Conservation (phyloP, 2,797 vertebrate genomes). For the Paedocypris micromegethes region DNA sequence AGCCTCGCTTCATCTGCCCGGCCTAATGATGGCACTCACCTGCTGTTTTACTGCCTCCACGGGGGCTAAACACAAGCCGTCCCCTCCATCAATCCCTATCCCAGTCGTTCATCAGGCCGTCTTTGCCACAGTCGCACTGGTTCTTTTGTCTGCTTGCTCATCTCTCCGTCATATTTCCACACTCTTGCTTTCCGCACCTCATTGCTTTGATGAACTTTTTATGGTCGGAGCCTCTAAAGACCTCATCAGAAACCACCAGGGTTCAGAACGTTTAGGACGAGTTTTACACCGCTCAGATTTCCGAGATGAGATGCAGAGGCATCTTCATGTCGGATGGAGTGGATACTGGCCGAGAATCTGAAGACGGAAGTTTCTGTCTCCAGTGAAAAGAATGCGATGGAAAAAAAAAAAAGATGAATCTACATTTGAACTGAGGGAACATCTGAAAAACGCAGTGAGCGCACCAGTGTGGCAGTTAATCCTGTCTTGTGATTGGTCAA, state of each 20-base stretch:
- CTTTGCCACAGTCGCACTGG: slow-evolving; percentile 69
- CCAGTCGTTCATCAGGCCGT: slow-evolving; percentile 48
- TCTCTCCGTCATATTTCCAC: slow-evolving; percentile 35
- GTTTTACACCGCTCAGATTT: slow-evolving; percentile 56
- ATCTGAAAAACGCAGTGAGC: no score
- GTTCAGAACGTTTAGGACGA: slow-evolving; percentile 22
- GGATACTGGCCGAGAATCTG: slow-evolving; percentile 44
- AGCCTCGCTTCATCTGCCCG: slow-evolving; percentile 91
- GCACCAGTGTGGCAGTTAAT: no score
- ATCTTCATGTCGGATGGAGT: slow-evolving; percentile 66
- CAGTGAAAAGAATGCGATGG: background rate
- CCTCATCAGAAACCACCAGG: slow-evolving; percentile 71
- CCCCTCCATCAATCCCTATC: slow-evolving; percentile 43
- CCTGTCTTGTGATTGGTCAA: no score
- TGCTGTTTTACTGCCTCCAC: slow-evolving; percentile 99
- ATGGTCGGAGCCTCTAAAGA: slow-evolving; percentile 97
- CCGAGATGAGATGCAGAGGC: slow-evolving; percentile 58
- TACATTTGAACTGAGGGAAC: background rate
- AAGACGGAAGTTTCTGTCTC: background rate
- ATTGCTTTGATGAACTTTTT: slow-evolving; percentile 91
- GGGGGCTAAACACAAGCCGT: slow-evolving; percentile 76
- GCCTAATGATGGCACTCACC: slow-evolving; percentile 97
- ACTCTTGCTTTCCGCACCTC: slow-evolving; percentile 59
- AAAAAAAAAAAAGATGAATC: background rate
- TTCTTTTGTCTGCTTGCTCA: slow-evolving; percentile 23